Conservation (phyloP, 2,888 invertebrate genomes). For the Cheilosia soror region DNA sequence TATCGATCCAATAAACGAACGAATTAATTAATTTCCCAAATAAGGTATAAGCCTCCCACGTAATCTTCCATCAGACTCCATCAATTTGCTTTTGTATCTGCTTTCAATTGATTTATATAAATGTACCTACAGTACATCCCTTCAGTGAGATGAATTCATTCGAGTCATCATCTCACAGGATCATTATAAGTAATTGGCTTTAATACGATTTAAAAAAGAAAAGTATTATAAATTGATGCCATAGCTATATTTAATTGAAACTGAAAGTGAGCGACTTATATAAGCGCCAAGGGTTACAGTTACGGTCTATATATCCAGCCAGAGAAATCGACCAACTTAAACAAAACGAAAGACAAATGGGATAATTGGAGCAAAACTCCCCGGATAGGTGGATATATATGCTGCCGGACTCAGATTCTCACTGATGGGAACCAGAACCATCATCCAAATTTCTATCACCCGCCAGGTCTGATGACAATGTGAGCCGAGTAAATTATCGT, state of each 20-base stretch:
- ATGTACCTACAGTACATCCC: constrained; percentile 29
- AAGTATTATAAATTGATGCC: constrained; percentile 33
- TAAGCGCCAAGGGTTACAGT: constrained; percentile 65
- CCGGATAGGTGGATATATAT: constrained; percentile 46
- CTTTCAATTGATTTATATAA: constrained; percentile 65
- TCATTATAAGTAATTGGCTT: constrained; percentile 61
- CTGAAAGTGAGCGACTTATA: constrained; percentile 43
- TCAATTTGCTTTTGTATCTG: constrained; percentile 30
- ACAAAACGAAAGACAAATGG: constrained; percentile 66
- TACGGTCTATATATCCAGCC: background rate
- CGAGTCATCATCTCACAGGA: constrained; percentile 41
- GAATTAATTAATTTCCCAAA: background rate
- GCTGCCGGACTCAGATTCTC: background rate
- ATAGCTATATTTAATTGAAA: constrained; percentile 65
- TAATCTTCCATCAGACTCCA: background rate
- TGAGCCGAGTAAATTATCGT: constrained; percentile 59
- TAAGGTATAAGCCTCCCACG: background rate
- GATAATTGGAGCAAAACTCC: constrained; percentile 62
- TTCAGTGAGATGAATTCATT: background rate
- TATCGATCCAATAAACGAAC: too few species aligned
- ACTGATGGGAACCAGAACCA: constrained; percentile 44
- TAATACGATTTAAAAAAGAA: constrained; percentile 20
- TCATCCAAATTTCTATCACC: constrained; percentile 52
- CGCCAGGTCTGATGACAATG: constrained; percentile 54
- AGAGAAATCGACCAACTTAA: constrained; percentile 51